phyloP scores from a whole-genome alignment of 2,797 vertebrate species.

The Arrhamphus sclerolepis region DNA sequence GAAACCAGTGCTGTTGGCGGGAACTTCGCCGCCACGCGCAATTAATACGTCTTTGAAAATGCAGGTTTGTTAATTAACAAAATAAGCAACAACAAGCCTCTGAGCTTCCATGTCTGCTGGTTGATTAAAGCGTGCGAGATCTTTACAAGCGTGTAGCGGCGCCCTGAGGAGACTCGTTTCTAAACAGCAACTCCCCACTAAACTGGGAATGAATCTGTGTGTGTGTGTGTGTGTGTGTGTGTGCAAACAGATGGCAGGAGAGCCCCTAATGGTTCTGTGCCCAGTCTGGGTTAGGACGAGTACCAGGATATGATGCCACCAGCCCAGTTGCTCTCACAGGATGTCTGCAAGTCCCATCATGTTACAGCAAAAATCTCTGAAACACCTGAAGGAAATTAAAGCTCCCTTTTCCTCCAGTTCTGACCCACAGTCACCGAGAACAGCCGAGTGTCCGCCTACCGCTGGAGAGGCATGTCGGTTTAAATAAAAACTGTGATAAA shows the following conservation, averaged over 20 bases:
- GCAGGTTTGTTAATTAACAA: not conserved
- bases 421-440: no score
- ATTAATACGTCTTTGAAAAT: no score
- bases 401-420: not conserved
- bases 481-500: not conserved
- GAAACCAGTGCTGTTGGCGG: no score
- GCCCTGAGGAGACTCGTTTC: conserved; percentile 42
- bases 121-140: conserved; percentile 11
- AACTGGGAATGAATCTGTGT: conserved; percentile 43
- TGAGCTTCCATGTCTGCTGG: not conserved
- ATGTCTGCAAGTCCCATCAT: conserved; percentile 47
- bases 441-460: no score
- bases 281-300: conserved; percentile 44
- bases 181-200: conserved; percentile 8
- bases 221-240: not conserved
- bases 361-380: conserved; percentile 5
- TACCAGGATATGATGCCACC: conserved; percentile 43
- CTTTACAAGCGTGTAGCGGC: not conserved
- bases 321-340: conserved; percentile 25
- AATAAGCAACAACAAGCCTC: conserved; percentile 3
- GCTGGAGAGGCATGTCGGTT: not conserved
- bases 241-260: conserved; percentile 42
- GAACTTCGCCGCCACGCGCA: no score
- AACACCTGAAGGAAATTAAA: not conserved
- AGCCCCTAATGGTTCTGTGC: conserved; percentile 36